These are phyloP conservation scores for Florisuga fusca DNA, from an alignment of 2,797 vertebrate species.

Conservation along the genomic window DNA sequence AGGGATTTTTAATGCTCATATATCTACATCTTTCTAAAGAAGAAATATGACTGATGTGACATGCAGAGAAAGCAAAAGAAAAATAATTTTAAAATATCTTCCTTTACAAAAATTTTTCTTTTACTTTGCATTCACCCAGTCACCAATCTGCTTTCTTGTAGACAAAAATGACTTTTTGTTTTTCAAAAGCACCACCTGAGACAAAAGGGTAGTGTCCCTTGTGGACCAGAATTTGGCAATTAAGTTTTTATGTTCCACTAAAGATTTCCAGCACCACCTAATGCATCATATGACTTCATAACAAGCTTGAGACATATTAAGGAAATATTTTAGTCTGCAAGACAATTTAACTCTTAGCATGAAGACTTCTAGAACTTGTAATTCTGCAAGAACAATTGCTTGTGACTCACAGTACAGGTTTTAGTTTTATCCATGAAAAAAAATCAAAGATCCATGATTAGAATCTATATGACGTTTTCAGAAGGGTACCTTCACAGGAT, in stretches of 20 bases:
- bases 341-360: not conserved
- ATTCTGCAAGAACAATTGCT: not conserved
- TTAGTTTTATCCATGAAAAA: not conserved
- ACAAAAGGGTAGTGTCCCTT: not conserved
- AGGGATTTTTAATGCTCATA: slow-evolving; percentile 33
- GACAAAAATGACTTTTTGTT: not conserved
- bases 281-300: not conserved
- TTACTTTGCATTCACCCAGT: not conserved
- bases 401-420: not conserved
- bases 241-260: not conserved
- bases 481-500: not conserved
- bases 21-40: not conserved
- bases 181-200: not conserved
- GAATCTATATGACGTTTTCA: not conserved
- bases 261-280: not conserved
- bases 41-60: not conserved
- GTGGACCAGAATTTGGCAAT: not conserved
- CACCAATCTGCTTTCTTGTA: not conserved
- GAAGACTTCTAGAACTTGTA: not conserved
- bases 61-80: not conserved
- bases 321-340: not conserved
- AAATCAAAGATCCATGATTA: not conserved
- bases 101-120: not conserved
- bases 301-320: not conserved
- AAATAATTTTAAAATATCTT: not conserved